Base-by-base conservation (phyloP, 2,888 invertebrate genomes). In the Nomada hirtipes region DNA sequence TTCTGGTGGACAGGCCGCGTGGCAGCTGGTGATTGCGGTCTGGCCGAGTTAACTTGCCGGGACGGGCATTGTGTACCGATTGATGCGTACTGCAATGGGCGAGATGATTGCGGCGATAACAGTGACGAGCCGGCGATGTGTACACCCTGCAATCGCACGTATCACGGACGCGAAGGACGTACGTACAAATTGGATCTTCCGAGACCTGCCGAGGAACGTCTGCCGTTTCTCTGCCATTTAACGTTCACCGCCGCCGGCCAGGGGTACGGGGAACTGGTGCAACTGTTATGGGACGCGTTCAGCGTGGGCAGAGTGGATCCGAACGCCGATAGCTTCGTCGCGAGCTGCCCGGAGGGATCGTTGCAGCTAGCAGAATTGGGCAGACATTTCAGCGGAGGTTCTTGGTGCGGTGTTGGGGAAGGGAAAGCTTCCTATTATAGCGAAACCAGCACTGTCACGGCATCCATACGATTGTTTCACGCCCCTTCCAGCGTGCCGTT, bases 171-270 rank as follows among this genome's bases (percentile, higher is more conserved):
- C 92, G 96, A 97, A 88, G 97, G 97, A n/a, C 86, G 86, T 18
- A 89, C 88, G 97, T 98, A 97, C 95, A 96, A 96, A 90, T 95
- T 98, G 93, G 96, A 96, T 89, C 96, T 98, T 92, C 96, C 96
- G 89, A 96, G 96, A 89, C 96, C 97, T 70, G 94, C 95, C 86
- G 96, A 96, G 93, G 96, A 96, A 90, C 96, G 97, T 89, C 95
- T 97, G 91, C 98, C 98, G 52, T 98, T 98, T 94, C 95, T 98
- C 84, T 98, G 98, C 94, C 97, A 98, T 94, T 95, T 98, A 91
- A 98, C 98, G 88, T 98, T 98, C 95, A 98, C 98, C 90, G 98
- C 98, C 92, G 97, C 97, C 92, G 98, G 98, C 86, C 97, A 96
- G 92, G 96, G 96, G 90, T 97, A 97, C 94, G 98, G 98, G 78